A percentile compares a stretch with the other conserved stretches of the same genome.
phyloP scores from a whole-genome alignment of 2,797 vertebrate species.

The Pantherophis alleghaniensis region DNA sequence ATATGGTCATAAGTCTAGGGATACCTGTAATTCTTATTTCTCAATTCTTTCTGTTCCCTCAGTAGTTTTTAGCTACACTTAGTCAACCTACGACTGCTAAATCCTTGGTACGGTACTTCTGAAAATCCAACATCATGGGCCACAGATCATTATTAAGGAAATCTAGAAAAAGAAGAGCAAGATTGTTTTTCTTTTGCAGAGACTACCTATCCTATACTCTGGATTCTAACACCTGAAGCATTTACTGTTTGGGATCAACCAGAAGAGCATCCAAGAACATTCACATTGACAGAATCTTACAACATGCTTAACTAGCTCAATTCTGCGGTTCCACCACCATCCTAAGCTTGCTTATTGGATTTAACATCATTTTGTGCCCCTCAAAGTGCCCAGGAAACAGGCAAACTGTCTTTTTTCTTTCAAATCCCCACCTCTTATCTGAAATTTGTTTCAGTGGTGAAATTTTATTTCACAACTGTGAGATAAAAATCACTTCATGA shows the following conservation, averaged over 20 bases:
- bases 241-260: neutral
- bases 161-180: neutral
- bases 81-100: neutral
- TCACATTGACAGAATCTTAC: neutral
- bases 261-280: neutral
- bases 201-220: neutral
- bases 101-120: neutral
- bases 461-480: neutral
- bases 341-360: neutral
- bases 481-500: neutral
- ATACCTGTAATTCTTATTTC: neutral
- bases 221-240: neutral
- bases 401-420: neutral
- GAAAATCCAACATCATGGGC: neutral
- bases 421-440: neutral
- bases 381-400: neutral
- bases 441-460: neutral
- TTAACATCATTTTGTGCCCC: neutral
- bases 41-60: neutral
- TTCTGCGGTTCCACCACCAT: neutral
- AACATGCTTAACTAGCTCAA: neutral
- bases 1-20: neutral
- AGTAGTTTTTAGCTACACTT: neutral
- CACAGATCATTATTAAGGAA: neutral
- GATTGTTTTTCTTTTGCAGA: neutral